Percentiles rank a stretch among this genome's conserved stretches.
phyloP scores from a whole-genome alignment of 2,113 vertebrate species.

The Tyto alba region DNA sequence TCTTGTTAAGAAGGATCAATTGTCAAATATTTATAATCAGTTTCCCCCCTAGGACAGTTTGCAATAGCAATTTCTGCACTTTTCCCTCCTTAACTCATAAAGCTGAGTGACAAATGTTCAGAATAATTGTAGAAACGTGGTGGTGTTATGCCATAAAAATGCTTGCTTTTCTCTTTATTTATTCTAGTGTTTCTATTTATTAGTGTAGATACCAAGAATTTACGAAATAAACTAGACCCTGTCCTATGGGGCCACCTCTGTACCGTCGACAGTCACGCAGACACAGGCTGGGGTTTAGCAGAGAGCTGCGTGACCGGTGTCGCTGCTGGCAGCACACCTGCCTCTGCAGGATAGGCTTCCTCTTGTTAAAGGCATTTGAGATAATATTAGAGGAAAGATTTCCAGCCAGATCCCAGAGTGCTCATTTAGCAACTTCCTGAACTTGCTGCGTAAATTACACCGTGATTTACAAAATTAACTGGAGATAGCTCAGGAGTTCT shows the following conservation, averaged over 20 bases:
- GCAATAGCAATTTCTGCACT: not conserved
- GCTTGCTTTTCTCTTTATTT: not conserved
- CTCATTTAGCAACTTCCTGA: not conserved
- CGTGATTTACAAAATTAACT: not conserved
- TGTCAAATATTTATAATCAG: not conserved
- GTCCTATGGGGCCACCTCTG: not conserved
- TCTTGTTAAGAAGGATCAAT: not conserved
- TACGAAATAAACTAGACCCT: not conserved
- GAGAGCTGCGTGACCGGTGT: not conserved
- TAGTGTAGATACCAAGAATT: not conserved
- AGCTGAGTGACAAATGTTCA: not conserved
- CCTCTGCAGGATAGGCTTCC: not conserved
- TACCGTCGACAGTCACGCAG: not conserved
- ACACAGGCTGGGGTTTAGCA: not conserved
- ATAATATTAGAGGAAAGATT: not conserved
- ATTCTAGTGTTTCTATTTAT: not conserved
- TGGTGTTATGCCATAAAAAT: not conserved
- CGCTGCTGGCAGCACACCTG: not conserved
- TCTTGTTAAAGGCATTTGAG: not conserved
- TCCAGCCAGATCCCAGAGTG: not conserved
- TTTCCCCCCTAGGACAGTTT: not conserved
- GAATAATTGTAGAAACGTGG: not conserved
- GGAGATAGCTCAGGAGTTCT: not conserved
- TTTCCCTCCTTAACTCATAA: not conserved
- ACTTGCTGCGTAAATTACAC: not conserved